A percentile compares a stretch with the other conserved stretches of the same genome.
Evolutionary conservation across 2,797 vertebrate genomes (phyloP).

Genomic region (Channallabes apus): DNA sequence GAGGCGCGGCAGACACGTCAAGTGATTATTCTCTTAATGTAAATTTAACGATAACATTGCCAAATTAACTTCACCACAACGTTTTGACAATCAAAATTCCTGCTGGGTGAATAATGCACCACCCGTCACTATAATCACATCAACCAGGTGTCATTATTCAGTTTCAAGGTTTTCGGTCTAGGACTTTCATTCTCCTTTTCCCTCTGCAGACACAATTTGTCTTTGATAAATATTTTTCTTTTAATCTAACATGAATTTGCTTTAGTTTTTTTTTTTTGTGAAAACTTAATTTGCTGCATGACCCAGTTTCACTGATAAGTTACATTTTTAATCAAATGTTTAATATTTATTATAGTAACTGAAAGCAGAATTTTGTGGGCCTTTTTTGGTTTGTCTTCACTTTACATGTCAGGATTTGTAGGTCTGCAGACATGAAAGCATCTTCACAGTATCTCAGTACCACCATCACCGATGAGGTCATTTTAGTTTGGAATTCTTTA

Average conservation of each 20-base stretch:
- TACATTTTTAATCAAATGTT: background rate
- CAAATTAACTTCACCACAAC: too few relatives aligned
- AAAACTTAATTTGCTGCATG: background rate
- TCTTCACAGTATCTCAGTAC: background rate
- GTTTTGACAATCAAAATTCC: too few relatives aligned
- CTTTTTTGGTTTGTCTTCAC: background rate
- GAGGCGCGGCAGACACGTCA: too few relatives aligned
- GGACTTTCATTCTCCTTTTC: background rate
- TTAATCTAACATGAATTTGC: background rate
- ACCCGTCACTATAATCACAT: background rate
- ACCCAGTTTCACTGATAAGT: background rate
- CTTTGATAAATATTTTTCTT: background rate
- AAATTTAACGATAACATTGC: too few relatives aligned
- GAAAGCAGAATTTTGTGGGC: background rate
- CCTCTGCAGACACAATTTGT: background rate
- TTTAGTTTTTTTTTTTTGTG: background rate
- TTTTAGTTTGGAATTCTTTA: background rate
- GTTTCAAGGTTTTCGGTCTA: background rate
- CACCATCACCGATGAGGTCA: background rate
- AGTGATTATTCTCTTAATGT: too few relatives aligned
- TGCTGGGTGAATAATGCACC: slow-evolving; percentile 3
- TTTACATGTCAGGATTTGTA: background rate
- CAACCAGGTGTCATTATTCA: background rate
- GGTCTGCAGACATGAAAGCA: background rate
- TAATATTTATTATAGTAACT: background rate